These are phyloP conservation scores for Tinamus major DNA, from an alignment of 2,797 vertebrate genomes.

Conservation along the genomic window DNA sequence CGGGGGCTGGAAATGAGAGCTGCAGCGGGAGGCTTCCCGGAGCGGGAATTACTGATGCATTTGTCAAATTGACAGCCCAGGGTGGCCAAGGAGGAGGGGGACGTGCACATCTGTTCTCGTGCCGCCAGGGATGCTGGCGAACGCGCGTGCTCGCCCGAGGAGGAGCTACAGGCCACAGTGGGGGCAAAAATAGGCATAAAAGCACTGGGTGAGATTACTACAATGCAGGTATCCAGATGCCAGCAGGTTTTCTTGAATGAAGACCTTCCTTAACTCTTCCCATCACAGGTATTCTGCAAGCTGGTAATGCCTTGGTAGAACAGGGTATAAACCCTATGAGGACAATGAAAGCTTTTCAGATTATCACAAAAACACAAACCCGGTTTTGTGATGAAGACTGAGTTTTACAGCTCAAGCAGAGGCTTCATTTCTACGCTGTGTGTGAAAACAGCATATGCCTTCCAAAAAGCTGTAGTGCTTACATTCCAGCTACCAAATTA, in stretches of 20 bases:
- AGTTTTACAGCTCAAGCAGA: not conserved
- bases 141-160: accelerated
- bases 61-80: not conserved
- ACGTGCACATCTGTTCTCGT: not conserved
- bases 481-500: conserved; percentile 7
- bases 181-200: not conserved
- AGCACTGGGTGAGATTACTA: not conserved
- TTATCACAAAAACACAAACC: not conserved
- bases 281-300: not conserved
- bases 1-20: not conserved
- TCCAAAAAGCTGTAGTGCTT: not conserved
- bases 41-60: not conserved
- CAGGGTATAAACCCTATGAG: not conserved
- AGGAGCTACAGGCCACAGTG: not conserved
- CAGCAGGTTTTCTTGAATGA: not conserved
- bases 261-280: not conserved
- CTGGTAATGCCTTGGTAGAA: not conserved
- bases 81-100: not conserved
- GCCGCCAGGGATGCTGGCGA: accelerated
- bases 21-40: accelerated
- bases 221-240: not conserved
- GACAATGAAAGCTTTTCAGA: not conserved
- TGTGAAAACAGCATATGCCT: not conserved
- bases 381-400: not conserved
- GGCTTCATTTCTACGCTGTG: not conserved